Evolutionary conservation across 2,888 invertebrate genomes (phyloP), one percentile per base, ranked within the genome.

Genomic region (Callyntrura guangdongensis): DNA sequence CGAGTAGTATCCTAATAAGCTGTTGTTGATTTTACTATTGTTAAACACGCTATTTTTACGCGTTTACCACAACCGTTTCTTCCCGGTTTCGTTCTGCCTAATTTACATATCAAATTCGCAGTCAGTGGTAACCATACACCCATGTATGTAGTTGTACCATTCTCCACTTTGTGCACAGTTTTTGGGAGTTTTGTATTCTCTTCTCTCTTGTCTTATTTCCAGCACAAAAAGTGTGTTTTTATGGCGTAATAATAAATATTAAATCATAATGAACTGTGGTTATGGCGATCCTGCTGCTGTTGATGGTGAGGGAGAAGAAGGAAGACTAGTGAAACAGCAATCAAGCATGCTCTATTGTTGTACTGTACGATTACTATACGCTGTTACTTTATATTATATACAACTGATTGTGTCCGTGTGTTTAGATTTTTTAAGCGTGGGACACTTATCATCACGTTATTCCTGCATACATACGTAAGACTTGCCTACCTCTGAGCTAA

Each of bases 261-360:
- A 47, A 77, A 20, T 77, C 74, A 49, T 77, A 47, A 77, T 53
- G 25, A 36, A 36, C 3, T 36, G 36, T 6, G 36, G 36, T 36
- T 36, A 36, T 36, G 36, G 36, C 36, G 6, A 36, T 36, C 3
- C 36, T 36, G 36, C 36, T 36, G 36, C 9, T 47, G 2, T 74
- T 77, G 47, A 49, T 49, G 74, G 56, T 9, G 25, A 64, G 27
- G 36, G 25, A 27, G 27, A 69, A 69, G 17, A 25, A 79, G 56
- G 79, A 79, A 53, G 79, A 79, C 25, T 14, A 79, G 25, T 25
- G 47, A 72, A 72, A 25, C 25, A 53, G 79, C 53, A 79, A 79
- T 79, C 53, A 79, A 79, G 53, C 79, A 56, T 79, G 79, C 53
- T 53, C 53, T 56, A 25, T 79, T 53, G 25, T 5, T 22, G 53